Conservation (phyloP, 2,113 vertebrate species). For the Cinclus mexicanus region DNA sequence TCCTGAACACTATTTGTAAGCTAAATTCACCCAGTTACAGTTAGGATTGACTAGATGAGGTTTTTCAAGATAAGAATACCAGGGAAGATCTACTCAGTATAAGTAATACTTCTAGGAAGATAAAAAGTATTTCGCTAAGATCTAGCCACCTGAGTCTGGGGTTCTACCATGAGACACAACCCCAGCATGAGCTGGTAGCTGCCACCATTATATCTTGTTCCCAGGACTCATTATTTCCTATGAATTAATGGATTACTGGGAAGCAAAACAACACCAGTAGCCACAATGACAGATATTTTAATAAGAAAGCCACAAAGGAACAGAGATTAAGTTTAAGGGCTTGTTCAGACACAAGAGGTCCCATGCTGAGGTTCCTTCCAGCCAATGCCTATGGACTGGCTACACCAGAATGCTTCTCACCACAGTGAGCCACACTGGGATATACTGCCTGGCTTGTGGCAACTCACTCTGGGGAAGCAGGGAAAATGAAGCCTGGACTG, state of each 20-base stretch:
- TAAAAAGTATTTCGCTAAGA: neutral
- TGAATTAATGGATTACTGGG: neutral
- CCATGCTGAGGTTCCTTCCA: neutral
- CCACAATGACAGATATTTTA: neutral
- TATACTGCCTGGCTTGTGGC: neutral
- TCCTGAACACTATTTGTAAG: neutral
- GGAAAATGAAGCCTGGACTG: neutral
- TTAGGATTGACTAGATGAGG: neutral
- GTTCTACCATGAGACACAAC: neutral
- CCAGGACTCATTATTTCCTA: neutral
- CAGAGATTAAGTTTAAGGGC: neutral
- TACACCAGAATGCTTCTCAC: neutral
- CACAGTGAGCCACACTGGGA: accelerated
- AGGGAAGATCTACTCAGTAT: neutral
- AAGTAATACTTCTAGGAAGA: neutral
- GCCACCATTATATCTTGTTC: neutral
- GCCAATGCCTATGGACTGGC: neutral
- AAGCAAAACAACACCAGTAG: neutral
- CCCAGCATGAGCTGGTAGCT: neutral
- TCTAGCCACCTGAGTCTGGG: neutral
- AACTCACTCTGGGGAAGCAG: neutral
- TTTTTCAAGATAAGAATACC: neutral
- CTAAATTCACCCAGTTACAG: neutral
- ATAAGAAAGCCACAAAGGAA: neutral
- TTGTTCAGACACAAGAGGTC: neutral